phyloP scores from a whole-genome alignment of 2,113 vertebrate genomes.

The Tauraco erythrolophus region DNA sequence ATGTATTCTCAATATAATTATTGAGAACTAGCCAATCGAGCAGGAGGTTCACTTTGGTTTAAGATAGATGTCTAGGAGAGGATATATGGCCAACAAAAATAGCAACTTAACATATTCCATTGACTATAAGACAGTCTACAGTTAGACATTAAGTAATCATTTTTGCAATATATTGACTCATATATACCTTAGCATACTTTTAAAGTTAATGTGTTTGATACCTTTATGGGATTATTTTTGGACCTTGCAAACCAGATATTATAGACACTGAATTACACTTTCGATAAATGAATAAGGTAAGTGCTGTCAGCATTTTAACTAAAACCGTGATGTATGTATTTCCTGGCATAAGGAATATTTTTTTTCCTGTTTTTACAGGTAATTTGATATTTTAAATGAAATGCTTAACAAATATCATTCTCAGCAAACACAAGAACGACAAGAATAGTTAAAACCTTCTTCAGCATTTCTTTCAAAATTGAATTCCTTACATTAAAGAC shows the following conservation, averaged over 20 bases:
- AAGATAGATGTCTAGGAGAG: neutral
- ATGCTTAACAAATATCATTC: neutral
- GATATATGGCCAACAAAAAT: neutral
- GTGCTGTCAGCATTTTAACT: neutral
- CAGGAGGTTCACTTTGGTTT: neutral
- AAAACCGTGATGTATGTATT: neutral
- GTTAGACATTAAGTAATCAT: neutral
- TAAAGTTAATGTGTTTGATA: neutral
- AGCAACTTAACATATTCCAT: neutral
- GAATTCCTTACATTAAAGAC: neutral
- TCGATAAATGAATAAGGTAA: neutral
- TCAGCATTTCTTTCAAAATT: neutral
- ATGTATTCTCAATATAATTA: neutral
- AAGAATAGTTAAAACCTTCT: neutral
- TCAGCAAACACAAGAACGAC: neutral
- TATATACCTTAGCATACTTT: neutral
- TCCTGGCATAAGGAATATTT: neutral
- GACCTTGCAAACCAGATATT: neutral
- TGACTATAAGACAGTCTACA: neutral
- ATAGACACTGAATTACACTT: neutral
- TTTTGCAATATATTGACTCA: neutral
- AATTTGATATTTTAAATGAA: neutral
- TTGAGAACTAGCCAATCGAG: neutral
- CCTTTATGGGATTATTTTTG: neutral
- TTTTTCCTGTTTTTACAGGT: neutral